Evolutionary conservation across 2,113 vertebrate species (phyloP), one percentile per base, ranked within the genome.

Genomic region (Gallinago jamesoni): DNA sequence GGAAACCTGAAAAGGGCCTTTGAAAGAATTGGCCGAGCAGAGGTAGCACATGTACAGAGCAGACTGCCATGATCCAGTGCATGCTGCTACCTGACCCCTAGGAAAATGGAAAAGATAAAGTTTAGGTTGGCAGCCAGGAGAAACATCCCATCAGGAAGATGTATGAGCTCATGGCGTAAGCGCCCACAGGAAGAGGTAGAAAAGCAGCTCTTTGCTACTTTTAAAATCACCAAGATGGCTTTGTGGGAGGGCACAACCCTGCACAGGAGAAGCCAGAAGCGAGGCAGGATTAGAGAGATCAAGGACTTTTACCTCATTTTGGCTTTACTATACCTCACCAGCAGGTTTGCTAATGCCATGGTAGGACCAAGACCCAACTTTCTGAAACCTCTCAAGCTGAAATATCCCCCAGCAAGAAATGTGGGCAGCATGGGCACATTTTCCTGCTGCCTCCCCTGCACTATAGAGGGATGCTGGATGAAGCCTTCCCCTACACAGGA

Each of bases 391-490:
- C 56, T 81, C 33, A 35, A 48, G 67, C 39, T 1, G 47, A 81
- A 47, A 4, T 7, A 52, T 23, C 5, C 12, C 23, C 5, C 12
- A 10, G 35, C 16, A 74, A 17, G 8, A 45, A 39, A 19, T 0
- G 0, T 0, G 7, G 48, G 69, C 55, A 82, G 47, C 69, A 39
- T 0, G 0, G 39, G 20, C 59, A 78, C 19, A 11, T 13, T 79
- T 31, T 7, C 56, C 73, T 50, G 50, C 79, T 50, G 37, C 59
- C 37, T 68, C 6, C 47, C 10, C 33, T 15, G 35, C 47, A 37
- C 14, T 5, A 0, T 3, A 0, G 45, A 25, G 43, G 22, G 62
- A 33, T 24, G 25, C 57, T 64, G 86, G 53, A 69, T 64, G 14
- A 33, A 74, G 52, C 37, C 77, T 22, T 27, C 41, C n/a, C 68